A percentile compares a stretch with the other conserved stretches of the same genome.
These are phyloP conservation scores for Tympanuchus pallidicinctus DNA, from an alignment of 2,113 vertebrate genomes.

Conservation along the genomic window DNA sequence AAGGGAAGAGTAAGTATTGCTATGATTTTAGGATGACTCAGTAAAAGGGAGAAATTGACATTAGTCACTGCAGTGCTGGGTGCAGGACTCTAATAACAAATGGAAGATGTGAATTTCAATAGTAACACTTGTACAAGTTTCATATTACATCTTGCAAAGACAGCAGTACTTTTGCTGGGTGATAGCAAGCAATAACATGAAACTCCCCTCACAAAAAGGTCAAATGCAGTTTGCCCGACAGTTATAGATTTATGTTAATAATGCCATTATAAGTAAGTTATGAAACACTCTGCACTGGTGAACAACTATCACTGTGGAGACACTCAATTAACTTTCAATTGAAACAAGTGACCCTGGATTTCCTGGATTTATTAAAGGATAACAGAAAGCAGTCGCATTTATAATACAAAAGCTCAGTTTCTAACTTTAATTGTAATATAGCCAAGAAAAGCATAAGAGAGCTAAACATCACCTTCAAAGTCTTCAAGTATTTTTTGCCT, in stretches of 20 bases:
- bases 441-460: neutral
- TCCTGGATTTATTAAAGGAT: neutral
- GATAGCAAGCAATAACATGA: neutral
- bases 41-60: neutral
- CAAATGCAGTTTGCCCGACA: neutral
- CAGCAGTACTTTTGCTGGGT: neutral
- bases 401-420: neutral
- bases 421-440: neutral
- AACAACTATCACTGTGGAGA: neutral
- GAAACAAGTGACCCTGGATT: neutral
- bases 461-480: neutral
- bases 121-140: neutral
- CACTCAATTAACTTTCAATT: constrained; percentile 1
- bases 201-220: neutral
- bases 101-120: neutral
- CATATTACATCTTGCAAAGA: neutral
- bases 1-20: neutral
- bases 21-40: neutral
- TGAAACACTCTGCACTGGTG: neutral
- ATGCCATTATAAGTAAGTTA: neutral
- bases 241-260: constrained; percentile 6
- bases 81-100: neutral
- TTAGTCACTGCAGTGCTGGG: neutral
- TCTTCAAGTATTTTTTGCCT: neutral
- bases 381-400: neutral